Conservation (phyloP, 2,113 vertebrate genomes). For the Etheostoma cragini region DNA sequence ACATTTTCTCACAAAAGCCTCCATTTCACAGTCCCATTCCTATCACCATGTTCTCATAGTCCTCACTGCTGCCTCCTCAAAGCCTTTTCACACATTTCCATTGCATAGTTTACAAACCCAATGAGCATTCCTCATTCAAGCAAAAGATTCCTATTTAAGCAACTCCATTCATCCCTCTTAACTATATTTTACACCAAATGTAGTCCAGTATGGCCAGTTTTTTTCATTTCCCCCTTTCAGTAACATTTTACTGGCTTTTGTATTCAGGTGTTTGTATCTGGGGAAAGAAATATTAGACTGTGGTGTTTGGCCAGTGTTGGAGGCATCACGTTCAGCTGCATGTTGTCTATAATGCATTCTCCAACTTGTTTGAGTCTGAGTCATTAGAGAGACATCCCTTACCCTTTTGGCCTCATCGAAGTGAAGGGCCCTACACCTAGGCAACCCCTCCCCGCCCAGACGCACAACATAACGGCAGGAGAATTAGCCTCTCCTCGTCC, state of each 20-base stretch:
- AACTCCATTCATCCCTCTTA: slow-evolving; percentile 68
- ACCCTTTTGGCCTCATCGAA: slow-evolving; percentile 84
- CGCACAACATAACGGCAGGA: slow-evolving; percentile 78
- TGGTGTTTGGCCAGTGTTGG: slow-evolving; percentile 67
- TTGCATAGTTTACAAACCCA: slow-evolving; percentile 68
- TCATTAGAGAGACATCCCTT: slow-evolving; percentile 84
- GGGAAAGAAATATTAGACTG: slow-evolving; percentile 55
- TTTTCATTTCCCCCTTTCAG: slow-evolving; percentile 43
- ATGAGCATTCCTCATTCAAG: slow-evolving; percentile 67
- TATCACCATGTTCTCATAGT: slow-evolving; percentile 75
- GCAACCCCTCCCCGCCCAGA: slow-evolving; percentile 55
- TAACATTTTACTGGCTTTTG: slow-evolving; percentile 62
- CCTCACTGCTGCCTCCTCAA: slow-evolving; percentile 72
- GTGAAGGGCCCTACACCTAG: slow-evolving; percentile 82
- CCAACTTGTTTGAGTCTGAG: slow-evolving; percentile 78
- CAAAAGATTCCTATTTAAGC: slow-evolving; percentile 74
- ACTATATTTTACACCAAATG: slow-evolving; percentile 50
- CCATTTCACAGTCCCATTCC: slow-evolving; percentile 69
- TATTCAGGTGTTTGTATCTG: slow-evolving; percentile 52
- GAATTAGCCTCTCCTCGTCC: slow-evolving; percentile 82
- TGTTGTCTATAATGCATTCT: slow-evolving; percentile 77
- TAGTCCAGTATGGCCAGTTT: slow-evolving; percentile 33
- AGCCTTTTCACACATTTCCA: slow-evolving; percentile 69
- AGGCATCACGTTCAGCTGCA: slow-evolving; percentile 70
- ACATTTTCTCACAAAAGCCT: slow-evolving; percentile 76